phyloP scores from a whole-genome alignment of 2,113 vertebrate genomes.

The Sorex araneus region DNA sequence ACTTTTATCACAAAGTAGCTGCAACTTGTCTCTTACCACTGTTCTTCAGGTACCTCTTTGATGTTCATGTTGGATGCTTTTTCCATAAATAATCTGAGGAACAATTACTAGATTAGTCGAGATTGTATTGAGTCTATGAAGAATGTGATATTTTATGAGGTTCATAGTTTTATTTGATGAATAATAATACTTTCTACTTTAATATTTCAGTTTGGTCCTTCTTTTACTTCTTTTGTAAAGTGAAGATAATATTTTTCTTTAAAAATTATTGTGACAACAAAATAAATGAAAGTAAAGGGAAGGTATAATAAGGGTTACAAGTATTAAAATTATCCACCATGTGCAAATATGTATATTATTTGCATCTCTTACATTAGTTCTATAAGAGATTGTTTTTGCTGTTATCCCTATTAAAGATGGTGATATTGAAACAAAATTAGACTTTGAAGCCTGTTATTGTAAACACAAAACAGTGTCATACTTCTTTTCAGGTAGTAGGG shows the following conservation, averaged over 20 bases:
- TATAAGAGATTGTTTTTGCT: constrained; percentile 18
- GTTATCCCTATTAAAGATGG: constrained; percentile 39
- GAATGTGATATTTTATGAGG: constrained; percentile 12
- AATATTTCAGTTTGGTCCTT: neutral
- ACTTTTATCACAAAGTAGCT: constrained; percentile 27
- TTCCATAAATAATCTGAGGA: neutral
- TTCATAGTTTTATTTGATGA: constrained; percentile 36
- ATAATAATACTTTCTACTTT: constrained; percentile 39
- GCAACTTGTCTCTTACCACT: neutral
- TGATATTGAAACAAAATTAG: constrained; percentile 15
- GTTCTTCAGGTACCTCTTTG: neutral
- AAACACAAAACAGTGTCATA: constrained; percentile 43
- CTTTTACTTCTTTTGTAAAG: constrained; percentile 60
- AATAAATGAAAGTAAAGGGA: constrained; percentile 2
- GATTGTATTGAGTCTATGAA: constrained; percentile 1
- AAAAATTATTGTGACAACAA: constrained; percentile 20
- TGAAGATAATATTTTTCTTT: constrained; percentile 7
- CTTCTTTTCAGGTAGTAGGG: constrained; percentile 20
- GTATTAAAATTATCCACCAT: neutral
- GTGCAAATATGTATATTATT: neutral
- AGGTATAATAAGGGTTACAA: neutral
- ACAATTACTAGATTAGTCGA: neutral
- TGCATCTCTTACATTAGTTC: constrained; percentile 1
- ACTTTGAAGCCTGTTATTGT: neutral
- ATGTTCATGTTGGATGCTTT: neutral